Evolutionary conservation across 2,113 vertebrate genomes (phyloP).

Genomic region (Aegithalos caudatus): DNA sequence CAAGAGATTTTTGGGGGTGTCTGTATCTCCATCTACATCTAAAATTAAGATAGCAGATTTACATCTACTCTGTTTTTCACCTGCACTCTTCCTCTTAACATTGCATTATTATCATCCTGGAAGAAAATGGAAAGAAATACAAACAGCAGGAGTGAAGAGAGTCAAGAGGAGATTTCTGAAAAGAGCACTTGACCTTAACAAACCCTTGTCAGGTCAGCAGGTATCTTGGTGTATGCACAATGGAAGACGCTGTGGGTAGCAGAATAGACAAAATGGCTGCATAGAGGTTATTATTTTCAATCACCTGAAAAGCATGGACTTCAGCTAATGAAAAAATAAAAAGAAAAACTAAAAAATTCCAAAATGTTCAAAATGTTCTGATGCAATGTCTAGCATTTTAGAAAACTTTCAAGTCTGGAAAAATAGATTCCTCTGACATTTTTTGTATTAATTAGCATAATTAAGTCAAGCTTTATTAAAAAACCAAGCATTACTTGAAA

Average conservation of each 20-base stretch:
- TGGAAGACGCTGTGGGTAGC: neutral
- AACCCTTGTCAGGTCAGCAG: neutral
- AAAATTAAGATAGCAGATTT: neutral
- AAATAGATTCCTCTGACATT: neutral
- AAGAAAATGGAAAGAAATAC: neutral
- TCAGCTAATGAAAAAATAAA: neutral
- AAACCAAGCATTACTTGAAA: neutral
- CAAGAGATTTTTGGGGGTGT: neutral
- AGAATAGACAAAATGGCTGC: neutral
- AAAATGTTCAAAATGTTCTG: neutral
- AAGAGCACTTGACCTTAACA: neutral
- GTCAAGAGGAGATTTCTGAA: neutral
- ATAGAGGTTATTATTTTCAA: neutral
- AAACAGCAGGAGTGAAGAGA: neutral
- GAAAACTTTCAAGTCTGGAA: neutral
- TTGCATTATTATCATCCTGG: neutral
- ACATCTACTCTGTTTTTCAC: neutral
- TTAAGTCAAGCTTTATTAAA: neutral
- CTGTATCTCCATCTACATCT: neutral
- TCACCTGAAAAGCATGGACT: neutral
- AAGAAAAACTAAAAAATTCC: neutral
- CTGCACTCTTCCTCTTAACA: neutral
- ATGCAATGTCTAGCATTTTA: neutral
- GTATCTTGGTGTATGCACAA: neutral
- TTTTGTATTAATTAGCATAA: neutral